Evolutionary conservation across 1,140 invertebrate species (phyloP).

Genomic region (Akabosia matsudoensis): DNA sequence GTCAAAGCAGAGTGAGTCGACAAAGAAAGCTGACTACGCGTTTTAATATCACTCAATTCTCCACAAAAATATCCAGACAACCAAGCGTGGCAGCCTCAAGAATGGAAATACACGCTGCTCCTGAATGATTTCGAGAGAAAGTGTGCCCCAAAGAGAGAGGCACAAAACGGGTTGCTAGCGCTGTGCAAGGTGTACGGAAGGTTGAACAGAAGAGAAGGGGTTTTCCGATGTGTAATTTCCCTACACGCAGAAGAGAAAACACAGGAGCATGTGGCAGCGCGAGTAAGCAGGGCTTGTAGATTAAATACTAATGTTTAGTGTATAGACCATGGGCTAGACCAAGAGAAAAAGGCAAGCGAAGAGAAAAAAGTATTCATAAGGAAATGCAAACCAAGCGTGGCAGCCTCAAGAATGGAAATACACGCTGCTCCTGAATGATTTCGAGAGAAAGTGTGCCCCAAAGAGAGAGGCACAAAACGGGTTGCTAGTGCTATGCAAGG

Average conservation of each 20-base stretch:
- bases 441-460: constrained; percentile 3
- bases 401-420: not conserved
- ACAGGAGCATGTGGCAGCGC: not conserved
- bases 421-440: constrained; percentile 5
- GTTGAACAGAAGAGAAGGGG: not conserved
- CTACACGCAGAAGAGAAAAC: not conserved
- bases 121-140: constrained; percentile 5
- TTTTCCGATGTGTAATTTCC: not conserved
- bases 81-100: not conserved
- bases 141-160: not conserved
- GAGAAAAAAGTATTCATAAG: no score
- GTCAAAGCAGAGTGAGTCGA: not conserved
- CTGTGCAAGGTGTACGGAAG: not conserved
- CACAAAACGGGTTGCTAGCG: not conserved
- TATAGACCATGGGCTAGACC: not conserved
- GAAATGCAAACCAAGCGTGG: not conserved
- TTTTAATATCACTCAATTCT: not conserved
- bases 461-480: not conserved
- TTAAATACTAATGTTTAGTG: no score
- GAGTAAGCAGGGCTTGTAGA: no score
- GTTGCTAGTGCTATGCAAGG: not conserved
- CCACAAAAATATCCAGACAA: no score
- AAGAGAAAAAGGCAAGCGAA: no score
- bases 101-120: not conserved
- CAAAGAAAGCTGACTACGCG: not conserved